Percentiles rank a stretch among this genome's conserved stretches.
Conservation (phyloP, 2,888 invertebrate genomes). For the Diarsia brunnea region DNA sequence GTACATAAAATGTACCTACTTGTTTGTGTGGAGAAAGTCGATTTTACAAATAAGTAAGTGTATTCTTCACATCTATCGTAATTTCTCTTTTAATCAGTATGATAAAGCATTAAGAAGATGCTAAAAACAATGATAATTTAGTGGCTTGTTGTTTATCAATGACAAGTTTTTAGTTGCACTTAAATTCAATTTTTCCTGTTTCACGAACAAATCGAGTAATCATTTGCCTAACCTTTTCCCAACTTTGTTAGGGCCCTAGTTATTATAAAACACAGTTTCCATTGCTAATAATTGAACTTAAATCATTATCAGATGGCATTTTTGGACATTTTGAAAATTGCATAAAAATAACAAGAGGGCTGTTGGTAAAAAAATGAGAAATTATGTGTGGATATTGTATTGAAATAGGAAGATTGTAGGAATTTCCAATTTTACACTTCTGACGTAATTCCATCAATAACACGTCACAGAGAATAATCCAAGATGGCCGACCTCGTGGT, state of each 20-base stretch:
- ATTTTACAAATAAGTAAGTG: not conserved
- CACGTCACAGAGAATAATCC: constrained; percentile 15
- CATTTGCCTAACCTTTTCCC: too few relatives aligned
- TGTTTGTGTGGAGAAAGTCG: not conserved
- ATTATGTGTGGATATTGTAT: not conserved
- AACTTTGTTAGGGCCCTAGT: too few relatives aligned
- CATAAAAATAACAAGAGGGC: too few relatives aligned
- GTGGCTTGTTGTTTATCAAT: not conserved
- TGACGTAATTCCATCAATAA: not conserved
- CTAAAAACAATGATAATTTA: not conserved
- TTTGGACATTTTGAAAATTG: not conserved
- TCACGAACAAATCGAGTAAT: not conserved
- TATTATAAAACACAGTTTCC: too few relatives aligned
- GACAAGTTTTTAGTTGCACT: not conserved
- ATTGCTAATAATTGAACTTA: not conserved
- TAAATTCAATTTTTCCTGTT: not conserved
- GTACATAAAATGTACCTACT: too few relatives aligned
- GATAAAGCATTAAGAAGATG: not conserved
- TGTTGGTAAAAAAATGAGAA: too few relatives aligned
- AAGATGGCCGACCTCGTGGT: constrained; percentile 42
- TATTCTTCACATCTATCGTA: not conserved
- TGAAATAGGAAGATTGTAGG: not conserved
- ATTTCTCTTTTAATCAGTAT: not conserved
- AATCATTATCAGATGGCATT: not conserved
- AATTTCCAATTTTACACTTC: not conserved